Evolutionary conservation across 2,113 vertebrate species (phyloP), one percentile per base, ranked within the genome.

Genomic region (Macrotis lagotis): DNA sequence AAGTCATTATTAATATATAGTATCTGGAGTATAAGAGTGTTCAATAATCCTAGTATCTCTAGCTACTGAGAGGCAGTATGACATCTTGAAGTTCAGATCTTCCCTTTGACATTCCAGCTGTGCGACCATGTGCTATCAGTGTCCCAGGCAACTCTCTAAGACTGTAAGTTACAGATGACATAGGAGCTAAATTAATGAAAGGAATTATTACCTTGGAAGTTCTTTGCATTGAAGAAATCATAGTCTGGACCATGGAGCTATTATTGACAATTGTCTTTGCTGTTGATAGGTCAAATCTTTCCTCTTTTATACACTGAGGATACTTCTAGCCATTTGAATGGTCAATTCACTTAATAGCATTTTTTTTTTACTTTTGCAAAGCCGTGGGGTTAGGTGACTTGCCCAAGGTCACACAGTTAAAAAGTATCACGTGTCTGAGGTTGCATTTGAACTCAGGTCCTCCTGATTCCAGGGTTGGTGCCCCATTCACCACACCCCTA

Each of bases 41-140:
- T 96, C 94, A 94, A 92, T 94, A 89, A 47, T 83, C n/a, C 90
- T 88, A 94, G 95, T 92, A 95, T 96, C 92, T 95, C 66, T 55
- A 52, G 59, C 14, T 74, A 19, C 31, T 66, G 10, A 66, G 55
- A 66, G 55, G 55, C 55, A 66, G 55, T 37, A 22, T 74, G 59
- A 37, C 12, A 74, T 19, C 16, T 74, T 74, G 59, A 55, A 55
- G 26, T 28, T 28, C 26, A 28, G 26, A 14, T 74, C 31, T 37
- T 74, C 12, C 37, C 16, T 74, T 37, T 74, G 16, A 74, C 59
- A n/a, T 74, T 74, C 14, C n/a, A 74, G 37, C 31, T 74, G 59
- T 66, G 31, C 16, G 31, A 74, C 59, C 59, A 74, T n/a, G 37
- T n/a, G 16, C 59, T 74, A 0, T 74, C 59, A n/a, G 37, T 7